phyloP scores from a whole-genome alignment of 2,888 invertebrate genomes.

The Caenorhabditis wallacei region DNA sequence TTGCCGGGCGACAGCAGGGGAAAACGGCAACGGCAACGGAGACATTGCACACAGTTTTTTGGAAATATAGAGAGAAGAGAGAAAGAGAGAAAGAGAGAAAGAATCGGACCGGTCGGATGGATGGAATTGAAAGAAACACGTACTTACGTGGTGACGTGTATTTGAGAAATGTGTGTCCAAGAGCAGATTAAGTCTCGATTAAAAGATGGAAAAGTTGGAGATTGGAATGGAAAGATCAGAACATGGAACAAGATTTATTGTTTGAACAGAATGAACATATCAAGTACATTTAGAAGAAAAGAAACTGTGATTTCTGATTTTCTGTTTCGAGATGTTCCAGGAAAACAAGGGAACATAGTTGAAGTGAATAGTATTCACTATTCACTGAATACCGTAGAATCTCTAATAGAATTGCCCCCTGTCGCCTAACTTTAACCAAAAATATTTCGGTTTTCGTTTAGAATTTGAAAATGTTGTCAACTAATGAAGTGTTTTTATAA shows the following conservation, averaged over 20 bases:
- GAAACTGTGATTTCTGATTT: neutral
- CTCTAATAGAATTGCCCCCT: no score
- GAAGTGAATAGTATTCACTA: no score
- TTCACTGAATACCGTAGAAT: no score
- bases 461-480: no score
- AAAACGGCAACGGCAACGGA: slow-evolving; percentile 17
- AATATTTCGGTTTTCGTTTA: no score
- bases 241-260: slow-evolving; percentile 4
- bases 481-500: no score
- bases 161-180: slow-evolving; percentile 19
- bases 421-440: no score
- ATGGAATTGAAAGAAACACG: slow-evolving; percentile 15
- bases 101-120: slow-evolving; percentile 26
- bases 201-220: slow-evolving; percentile 21
- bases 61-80: neutral
- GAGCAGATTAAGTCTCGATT: slow-evolving; percentile 50
- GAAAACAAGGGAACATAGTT: no score
- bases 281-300: neutral
- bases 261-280: neutral
- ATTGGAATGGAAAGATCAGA: slow-evolving; percentile 24
- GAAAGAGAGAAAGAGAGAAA: slow-evolving; percentile 22
- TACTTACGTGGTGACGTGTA: slow-evolving; percentile 42
- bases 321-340: no score
- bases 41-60: slow-evolving; percentile 48
- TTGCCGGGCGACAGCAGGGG: slow-evolving; percentile 21